Conservation (phyloP, 2,113 vertebrate genomes). For the Okapia johnstoni region DNA sequence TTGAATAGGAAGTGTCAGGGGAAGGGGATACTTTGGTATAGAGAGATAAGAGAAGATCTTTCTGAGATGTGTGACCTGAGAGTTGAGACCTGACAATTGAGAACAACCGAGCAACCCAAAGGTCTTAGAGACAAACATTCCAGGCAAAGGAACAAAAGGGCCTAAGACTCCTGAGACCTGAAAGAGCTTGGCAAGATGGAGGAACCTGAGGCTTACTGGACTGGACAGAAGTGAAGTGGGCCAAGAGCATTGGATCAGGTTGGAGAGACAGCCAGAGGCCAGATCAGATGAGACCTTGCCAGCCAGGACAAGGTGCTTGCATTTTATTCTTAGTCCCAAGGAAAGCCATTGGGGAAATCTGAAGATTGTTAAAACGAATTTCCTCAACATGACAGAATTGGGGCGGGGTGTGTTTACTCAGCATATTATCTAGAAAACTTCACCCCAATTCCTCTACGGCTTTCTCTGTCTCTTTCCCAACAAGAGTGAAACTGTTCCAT, state of each 20-base stretch:
- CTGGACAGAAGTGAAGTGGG: neutral
- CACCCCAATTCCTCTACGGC: neutral
- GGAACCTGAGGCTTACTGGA: neutral
- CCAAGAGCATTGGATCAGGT: neutral
- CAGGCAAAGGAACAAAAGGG: neutral
- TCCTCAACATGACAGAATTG: constrained; percentile 16
- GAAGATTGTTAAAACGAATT: neutral
- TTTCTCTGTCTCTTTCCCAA: neutral
- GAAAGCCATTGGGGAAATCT: neutral
- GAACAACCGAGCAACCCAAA: neutral
- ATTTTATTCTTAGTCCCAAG: constrained; percentile 10
- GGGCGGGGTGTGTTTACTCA: neutral
- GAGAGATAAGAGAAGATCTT: neutral
- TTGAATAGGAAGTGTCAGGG: neutral
- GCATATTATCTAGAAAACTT: neutral
- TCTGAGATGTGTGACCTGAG: neutral
- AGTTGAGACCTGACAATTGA: neutral
- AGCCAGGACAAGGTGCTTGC: neutral
- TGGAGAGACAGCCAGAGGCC: neutral
- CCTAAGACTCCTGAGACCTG: neutral
- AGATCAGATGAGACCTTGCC: neutral
- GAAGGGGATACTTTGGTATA: neutral
- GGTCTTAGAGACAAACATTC: neutral
- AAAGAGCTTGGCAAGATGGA: neutral
- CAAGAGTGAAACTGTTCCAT: neutral